Conservation (phyloP, 2,113 vertebrate species). For the Nothoprocta perdicaria region DNA sequence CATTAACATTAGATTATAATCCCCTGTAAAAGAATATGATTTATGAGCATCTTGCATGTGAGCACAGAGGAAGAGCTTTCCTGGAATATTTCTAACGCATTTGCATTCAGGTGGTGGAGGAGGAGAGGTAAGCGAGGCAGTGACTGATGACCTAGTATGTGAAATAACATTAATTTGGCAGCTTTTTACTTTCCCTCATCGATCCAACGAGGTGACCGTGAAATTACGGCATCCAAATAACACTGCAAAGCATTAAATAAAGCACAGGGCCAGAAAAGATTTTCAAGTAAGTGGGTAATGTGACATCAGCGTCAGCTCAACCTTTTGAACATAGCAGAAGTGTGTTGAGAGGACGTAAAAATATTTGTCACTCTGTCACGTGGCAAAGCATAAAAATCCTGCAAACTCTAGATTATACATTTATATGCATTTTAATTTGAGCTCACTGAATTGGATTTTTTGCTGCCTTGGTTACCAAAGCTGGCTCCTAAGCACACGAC, state of each 20-base stretch:
- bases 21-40: not conserved
- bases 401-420: not conserved
- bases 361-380: not conserved
- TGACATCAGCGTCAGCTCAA: slow-evolving; percentile 11
- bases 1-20: not conserved
- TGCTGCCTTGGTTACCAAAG: slow-evolving; percentile 57
- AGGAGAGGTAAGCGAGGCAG: slow-evolving; percentile 16
- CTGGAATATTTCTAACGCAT: not conserved
- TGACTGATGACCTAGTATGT: not conserved
- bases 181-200: not conserved
- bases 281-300: slow-evolving; percentile 23
- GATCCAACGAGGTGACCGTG: not conserved
- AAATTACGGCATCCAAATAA: slow-evolving; percentile 43
- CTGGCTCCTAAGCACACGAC: slow-evolving; percentile 43
- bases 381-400: slow-evolving; percentile 10
- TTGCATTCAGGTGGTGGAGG: not conserved
- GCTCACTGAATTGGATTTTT: slow-evolving; percentile 39
- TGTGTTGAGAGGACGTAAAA: slow-evolving; percentile 39
- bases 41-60: not conserved
- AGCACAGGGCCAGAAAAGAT: not conserved
- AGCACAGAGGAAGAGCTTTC: not conserved
- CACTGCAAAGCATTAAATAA: slow-evolving; percentile 8
- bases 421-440: slow-evolving; percentile 46
- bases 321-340: slow-evolving; percentile 31
- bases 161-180: not conserved